These are phyloP conservation scores for Asbolus verrucosus DNA, from an alignment of 1,140 invertebrate species.

Conservation along the genomic window DNA sequence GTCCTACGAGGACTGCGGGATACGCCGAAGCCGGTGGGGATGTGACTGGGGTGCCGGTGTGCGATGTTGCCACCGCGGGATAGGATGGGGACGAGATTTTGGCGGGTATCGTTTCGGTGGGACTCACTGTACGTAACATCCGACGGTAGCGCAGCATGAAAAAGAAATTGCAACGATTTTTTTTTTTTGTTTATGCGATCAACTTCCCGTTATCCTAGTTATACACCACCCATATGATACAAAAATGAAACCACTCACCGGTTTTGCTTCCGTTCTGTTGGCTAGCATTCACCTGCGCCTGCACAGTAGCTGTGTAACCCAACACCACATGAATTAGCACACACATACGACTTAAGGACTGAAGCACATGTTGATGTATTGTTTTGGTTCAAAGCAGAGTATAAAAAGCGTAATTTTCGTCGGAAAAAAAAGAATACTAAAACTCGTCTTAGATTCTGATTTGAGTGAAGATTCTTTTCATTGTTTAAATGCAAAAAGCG, in stretches of 20 bases:
- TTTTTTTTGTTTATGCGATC: not conserved
- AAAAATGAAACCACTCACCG: slow-evolving; percentile 59
- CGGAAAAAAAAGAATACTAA: no score
- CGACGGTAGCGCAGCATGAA: slow-evolving; percentile 56
- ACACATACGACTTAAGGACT: slow-evolving; percentile 33
- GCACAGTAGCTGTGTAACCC: slow-evolving; percentile 56
- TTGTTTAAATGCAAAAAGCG: slow-evolving; percentile 16
- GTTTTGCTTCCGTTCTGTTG: slow-evolving; percentile 64
- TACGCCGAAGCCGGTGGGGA: slow-evolving; percentile 70
- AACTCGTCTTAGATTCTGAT: not conserved
- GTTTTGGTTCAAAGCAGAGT: not conserved
- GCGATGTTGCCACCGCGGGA: slow-evolving; percentile 65
- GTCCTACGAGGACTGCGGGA: slow-evolving; percentile 67
- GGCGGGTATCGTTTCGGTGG: slow-evolving; percentile 53
- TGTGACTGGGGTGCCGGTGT: slow-evolving; percentile 69
- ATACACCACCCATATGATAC: not conserved
- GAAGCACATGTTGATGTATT: slow-evolving; percentile 2
- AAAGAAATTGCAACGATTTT: slow-evolving; percentile 32
- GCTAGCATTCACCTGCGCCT: slow-evolving; percentile 59
- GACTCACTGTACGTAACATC: no score
- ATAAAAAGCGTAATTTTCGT: slow-evolving; percentile 16
- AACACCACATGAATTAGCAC: slow-evolving; percentile 54
- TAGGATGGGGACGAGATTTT: slow-evolving; percentile 59
- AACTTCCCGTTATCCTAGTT: not conserved
- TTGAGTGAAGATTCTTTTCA: not conserved